Evolutionary conservation across 2,113 vertebrate genomes (phyloP), one percentile per base, ranked within the genome.

Genomic region (Tinamus guttatus): DNA sequence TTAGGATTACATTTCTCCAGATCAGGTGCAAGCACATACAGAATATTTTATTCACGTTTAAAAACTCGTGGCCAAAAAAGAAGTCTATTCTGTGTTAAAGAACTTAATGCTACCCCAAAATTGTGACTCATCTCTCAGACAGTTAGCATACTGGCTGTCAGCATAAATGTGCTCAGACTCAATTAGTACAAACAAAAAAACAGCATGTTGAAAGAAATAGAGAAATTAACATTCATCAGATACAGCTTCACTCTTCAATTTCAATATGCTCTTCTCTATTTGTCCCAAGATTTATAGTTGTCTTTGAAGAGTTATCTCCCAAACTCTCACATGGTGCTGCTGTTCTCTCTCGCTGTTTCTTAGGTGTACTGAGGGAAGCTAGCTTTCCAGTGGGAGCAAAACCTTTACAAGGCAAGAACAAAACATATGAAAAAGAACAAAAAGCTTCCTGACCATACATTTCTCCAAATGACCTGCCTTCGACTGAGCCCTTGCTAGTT

Each of bases 171-270:
- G 54, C 89, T 92, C 64, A 27, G 27, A 77, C 68, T 38, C 20
- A 79, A 94, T 78, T 22, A 94, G 67, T 38, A 82, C 54, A 87
- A 95, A 96, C 84, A 93, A 65, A 90, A 86, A 89, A 49, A 0
- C 47, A 84, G 69, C 38, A 56, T 2, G 74, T 8, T 63, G 65
- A 79, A 89, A 77, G 65, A 69, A 77, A 47, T 14, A 14, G 28
- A 32, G 78, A 75, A 86, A 69, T 59, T 91, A 67, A 79, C 91
- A 75, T 59, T 85, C 67, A 90, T 71, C 83, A 85, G 43, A 64
- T n/a, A 68, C 51, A 82, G 40, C 51, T 82, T 86, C 34, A 45
- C 11, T 65, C 43, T 20, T 34, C 8, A 24, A 75, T 69, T 81
- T 76, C 82, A 85, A 32, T 27, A 41, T 3, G 51, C 25, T 87